Evolutionary conservation across 1,140 invertebrate species (phyloP).

Genomic region (Cydia pomonella): DNA sequence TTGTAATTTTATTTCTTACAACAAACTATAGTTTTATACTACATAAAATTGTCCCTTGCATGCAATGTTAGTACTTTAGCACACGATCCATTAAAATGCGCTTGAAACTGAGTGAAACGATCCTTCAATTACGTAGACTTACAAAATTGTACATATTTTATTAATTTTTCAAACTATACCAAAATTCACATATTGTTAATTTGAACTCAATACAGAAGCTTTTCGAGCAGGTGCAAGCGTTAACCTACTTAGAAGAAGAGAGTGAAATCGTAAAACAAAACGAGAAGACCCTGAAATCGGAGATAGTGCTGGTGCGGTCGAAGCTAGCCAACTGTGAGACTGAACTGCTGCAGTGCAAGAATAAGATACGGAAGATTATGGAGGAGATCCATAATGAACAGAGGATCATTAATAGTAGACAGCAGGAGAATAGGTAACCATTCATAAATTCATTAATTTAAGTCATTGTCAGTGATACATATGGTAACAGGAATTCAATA

Average conservation of each 20-base stretch:
- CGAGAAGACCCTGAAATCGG: conserved; percentile 92
- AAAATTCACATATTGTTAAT: conserved; percentile 21
- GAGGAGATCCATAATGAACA: conserved; percentile 83
- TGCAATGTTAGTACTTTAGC: too few relatives aligned
- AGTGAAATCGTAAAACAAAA: conserved; percentile 93
- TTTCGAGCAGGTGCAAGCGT: conserved; percentile 84
- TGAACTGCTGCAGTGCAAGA: conserved; percentile 93
- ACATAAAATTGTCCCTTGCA: too few relatives aligned
- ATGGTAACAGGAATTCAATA: too few relatives aligned
- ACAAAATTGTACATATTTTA: too few relatives aligned
- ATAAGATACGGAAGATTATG: conserved; percentile 89
- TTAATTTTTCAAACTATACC: conserved; percentile 4
- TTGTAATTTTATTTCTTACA: too few relatives aligned
- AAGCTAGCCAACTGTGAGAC: conserved; percentile 94
- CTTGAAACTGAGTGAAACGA: too few relatives aligned
- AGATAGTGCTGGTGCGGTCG: conserved; percentile 90
- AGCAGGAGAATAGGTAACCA: conserved; percentile 68
- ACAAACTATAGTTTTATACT: too few relatives aligned
- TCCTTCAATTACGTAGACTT: too few relatives aligned
- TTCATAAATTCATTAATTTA: not conserved
- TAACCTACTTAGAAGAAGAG: conserved; percentile 92
- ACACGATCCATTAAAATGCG: too few relatives aligned
- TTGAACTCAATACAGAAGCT: conserved; percentile 32
- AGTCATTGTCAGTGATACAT: too few relatives aligned
- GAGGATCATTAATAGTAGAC: conserved; percentile 58